phyloP scores from a whole-genome alignment of 1,140 invertebrate species.

The Drosophila subobscura region DNA sequence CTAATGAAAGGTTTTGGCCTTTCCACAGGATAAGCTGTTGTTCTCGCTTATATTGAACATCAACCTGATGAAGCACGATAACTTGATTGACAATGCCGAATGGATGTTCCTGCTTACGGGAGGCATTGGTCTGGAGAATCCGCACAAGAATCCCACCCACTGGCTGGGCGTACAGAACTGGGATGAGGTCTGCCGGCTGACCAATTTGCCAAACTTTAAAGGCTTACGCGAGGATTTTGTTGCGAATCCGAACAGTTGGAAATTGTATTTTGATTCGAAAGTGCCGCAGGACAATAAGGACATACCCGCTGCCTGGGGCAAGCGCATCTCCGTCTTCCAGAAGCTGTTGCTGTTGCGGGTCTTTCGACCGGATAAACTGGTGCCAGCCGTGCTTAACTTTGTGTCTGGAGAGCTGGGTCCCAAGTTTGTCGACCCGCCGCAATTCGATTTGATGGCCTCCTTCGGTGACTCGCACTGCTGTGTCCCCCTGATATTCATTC shows the following conservation, averaged over 20 bases:
- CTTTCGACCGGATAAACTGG: conserved; percentile 94
- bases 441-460: conserved; percentile 93
- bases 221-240: conserved; percentile 87
- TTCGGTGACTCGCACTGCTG: conserved; percentile 93
- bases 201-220: conserved; percentile 84
- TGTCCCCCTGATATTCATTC: conserved; percentile 94
- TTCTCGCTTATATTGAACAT: conserved; percentile 94
- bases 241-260: conserved; percentile 88
- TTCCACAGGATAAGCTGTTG: conserved; percentile 91
- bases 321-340: conserved; percentile 88
- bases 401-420: conserved; percentile 89
- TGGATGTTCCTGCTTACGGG: conserved; percentile 96
- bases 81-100: conserved; percentile 88
- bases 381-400: conserved; percentile 91
- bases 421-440: conserved; percentile 93
- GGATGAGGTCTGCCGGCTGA: conserved; percentile 90
- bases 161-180: conserved; percentile 92
- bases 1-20: conserved; percentile 53
- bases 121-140: conserved; percentile 92
- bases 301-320: conserved; percentile 89
- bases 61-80: conserved; percentile 91
- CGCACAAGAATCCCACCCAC: conserved; percentile 87
- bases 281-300: conserved; percentile 87
- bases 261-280: conserved; percentile 88
- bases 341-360: conserved; percentile 91